Conservation (phyloP, 2,888 invertebrate genomes). For the Nasonovia ribisnigri region DNA sequence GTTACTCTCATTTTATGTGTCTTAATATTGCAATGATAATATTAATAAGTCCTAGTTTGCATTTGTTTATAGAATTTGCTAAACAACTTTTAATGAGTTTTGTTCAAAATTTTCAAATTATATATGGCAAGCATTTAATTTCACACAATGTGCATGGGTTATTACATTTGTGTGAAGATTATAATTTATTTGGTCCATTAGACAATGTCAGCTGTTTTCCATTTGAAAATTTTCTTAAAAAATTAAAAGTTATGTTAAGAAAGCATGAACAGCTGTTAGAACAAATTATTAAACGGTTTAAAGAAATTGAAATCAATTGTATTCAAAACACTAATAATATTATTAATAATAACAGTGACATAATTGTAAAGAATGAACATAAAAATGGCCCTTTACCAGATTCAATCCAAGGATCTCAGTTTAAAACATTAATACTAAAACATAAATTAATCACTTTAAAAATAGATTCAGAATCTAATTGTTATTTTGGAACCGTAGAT, state of each 20-base stretch:
- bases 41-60: background rate
- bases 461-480: background rate
- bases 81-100: background rate
- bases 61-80: background rate
- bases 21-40: too few relatives aligned
- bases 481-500: background rate
- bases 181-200: background rate
- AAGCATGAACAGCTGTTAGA: too few relatives aligned
- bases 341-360: too few relatives aligned
- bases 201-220: background rate
- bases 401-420: background rate
- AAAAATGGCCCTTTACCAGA: slow-evolving; percentile 15
- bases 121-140: background rate
- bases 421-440: background rate
- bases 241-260: too few relatives aligned
- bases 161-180: background rate
- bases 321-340: too few relatives aligned
- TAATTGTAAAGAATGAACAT: too few relatives aligned
- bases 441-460: background rate
- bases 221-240: slow-evolving; percentile 7
- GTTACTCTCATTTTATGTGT: too few relatives aligned
- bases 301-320: too few relatives aligned
- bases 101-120: background rate
- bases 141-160: background rate
- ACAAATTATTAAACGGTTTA: too few relatives aligned